Base-by-base conservation (phyloP, 1,140 invertebrate species). In the Drosophila sturtevanti region DNA sequence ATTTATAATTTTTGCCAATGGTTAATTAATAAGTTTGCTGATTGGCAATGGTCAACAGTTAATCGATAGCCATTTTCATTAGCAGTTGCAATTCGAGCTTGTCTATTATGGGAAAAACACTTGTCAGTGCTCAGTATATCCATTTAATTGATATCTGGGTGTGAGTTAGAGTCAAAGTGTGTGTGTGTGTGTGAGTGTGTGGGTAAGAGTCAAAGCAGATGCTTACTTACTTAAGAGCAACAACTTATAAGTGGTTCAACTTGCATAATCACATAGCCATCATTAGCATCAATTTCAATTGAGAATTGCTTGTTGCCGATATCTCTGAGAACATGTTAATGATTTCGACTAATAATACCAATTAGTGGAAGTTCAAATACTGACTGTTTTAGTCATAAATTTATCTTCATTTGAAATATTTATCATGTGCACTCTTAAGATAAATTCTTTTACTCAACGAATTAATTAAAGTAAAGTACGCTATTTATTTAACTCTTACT, bases 81-180 rank as follows among this genome's bases (percentile, higher is more conserved):
- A 65, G 35, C 54, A 48, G 44, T 34, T 34, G 62, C 54, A 78
- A 69, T 51, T 51, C 58, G 63, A 81, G 67, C 65, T 52, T 62
- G 55, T 72, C 68, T 65, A 86, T 82, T 79, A 79, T 41, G 51
- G 51, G 63, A 18, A 78, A 80, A 79, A 79, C 79, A 87, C 81
- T 86, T 86, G 81, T 81, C 71, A 72, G 56, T 64, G 56, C 75
- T 87, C 60, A 80, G 68, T 14, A 11, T 27, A n/a, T 60, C 16
- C 0, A 12, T 24, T 6, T 10, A 44, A n/a, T 10, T 44, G 18
- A 56, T 55, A 34, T 35, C n/a, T 51, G 35, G 35, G 14, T 64
- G 41, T 55, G 51, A 34, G 27, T 66, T 31, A 24, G 2, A 24
- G 24, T 2, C n/a, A n/a, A n/a, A n/a, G 60, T 72, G 62, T 48